Evolutionary conservation across 92 coral and sea anemone species (phyloP), one percentile per base, ranked within the genome.

Genomic region (Meandrina meandrites): DNA sequence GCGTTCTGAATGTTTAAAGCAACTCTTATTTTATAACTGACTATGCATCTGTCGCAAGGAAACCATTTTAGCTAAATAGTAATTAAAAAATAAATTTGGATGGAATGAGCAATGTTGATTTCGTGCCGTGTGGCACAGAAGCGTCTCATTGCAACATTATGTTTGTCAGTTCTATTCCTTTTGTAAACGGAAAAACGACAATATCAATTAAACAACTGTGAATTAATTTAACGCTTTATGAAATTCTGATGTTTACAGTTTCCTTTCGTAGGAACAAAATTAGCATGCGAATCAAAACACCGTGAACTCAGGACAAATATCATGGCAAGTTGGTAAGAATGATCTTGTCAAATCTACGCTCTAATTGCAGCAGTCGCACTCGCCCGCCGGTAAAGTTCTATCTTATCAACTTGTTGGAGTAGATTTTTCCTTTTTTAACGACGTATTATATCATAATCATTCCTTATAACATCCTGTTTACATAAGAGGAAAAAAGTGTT

Each of bases 401-500:
- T 4, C 1, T 9, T 8, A 48, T 48, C 53, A 48, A 9, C 53
- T 48, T 48, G 13, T 48, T 48, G 53, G 53, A 48, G 60, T 54
- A 54, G 21, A 54, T 54, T 54, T 54, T 54, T 54, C 60, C 2
- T 54, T 54, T 14, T 54, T 15, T 15, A 15, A 54, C 54, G 9
- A 13, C 54, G 13, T 9, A 50, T 13, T 13, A 50, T 64, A 1
- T 22, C 24, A n/a, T n/a, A 66, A 68, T 27, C 32, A 68, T 24
- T 17, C 35, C 35, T 68, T 68, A 68, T 68, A 14, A 32, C 73
- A 68, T 68, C 73, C 73, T n/a, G 73, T 68, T 68, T 68, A 68
- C 71, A 2, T 7, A n/a, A 68, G 73, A n/a, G 35, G 73, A 16
- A 68, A 9, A 68, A 68, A 14, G 30, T n/a, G n/a, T n/a, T n/a